A percentile compares a stretch with the other conserved stretches of the same genome.
phyloP scores from a whole-genome alignment of 2,888 invertebrate genomes.

The Eilema depressum region DNA sequence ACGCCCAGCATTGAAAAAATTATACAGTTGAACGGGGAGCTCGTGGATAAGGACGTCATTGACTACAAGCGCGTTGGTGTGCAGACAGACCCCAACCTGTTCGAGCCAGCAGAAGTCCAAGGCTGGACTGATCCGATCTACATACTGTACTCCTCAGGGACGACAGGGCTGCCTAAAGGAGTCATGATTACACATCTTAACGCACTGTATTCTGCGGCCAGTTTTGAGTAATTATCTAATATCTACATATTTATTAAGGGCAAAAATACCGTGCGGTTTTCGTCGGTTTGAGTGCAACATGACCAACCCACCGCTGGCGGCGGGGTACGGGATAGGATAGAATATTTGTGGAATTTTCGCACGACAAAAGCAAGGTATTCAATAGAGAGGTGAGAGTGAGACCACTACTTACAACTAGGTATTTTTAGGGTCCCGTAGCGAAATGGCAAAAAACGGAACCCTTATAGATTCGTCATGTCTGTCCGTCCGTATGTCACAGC shows the following conservation, averaged over 20 bases:
- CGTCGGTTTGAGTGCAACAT: too few species aligned
- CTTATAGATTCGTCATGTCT: too few species aligned
- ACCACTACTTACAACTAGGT: too few species aligned
- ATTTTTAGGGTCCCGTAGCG: too few species aligned
- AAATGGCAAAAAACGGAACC: too few species aligned
- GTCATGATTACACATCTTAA: constrained; percentile 89
- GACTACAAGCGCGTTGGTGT: constrained; percentile 47
- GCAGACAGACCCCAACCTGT: constrained; percentile 45
- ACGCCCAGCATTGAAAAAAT: constrained; percentile 78
- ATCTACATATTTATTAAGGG: background rate
- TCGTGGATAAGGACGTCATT: constrained; percentile 46
- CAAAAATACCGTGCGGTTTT: too few species aligned
- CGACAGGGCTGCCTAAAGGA: constrained; percentile 93
- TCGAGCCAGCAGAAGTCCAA: constrained; percentile 55
- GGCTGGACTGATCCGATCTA: constrained; percentile 63
- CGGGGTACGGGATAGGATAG: too few species aligned
- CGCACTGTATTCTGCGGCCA: constrained; percentile 80
- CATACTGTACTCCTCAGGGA: constrained; percentile 89
- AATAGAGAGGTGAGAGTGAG: too few species aligned
- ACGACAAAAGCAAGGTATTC: too few species aligned
- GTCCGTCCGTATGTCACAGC: too few species aligned
- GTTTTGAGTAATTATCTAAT: constrained; percentile 67
- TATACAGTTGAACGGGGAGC: constrained; percentile 88
- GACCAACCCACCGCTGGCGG: too few species aligned
- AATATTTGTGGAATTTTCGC: too few species aligned